Evolutionary conservation across 2,113 vertebrate genomes (phyloP).

Genomic region (Carettochelys insculpta): DNA sequence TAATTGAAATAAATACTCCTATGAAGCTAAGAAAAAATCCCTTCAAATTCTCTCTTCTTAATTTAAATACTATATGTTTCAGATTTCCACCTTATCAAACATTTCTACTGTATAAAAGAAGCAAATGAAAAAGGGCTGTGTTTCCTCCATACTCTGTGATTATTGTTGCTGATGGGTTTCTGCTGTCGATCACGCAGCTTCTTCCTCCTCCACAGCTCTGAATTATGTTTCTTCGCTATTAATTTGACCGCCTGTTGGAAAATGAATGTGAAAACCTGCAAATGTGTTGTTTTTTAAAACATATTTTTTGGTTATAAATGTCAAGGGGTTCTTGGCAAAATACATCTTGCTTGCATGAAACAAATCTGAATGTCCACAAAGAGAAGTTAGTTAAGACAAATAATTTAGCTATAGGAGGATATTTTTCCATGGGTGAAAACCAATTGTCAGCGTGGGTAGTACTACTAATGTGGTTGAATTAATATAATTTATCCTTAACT

Average conservation of each 20-base stretch:
- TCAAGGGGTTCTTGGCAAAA: conserved; percentile 23
- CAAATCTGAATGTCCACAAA: conserved; percentile 51
- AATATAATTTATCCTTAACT: conserved; percentile 56
- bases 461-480: conserved; percentile 55
- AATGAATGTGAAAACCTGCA: conserved; percentile 55
- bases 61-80: conserved; percentile 32
- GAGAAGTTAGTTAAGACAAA: conserved; percentile 45
- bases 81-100: background rate
- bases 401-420: conserved; percentile 59
- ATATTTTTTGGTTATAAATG: conserved; percentile 50
- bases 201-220: background rate
- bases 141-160: conserved; percentile 9
- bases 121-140: background rate
- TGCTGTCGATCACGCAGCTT: background rate
- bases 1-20: conserved; percentile 6
- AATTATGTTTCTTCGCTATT: background rate
- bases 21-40: background rate
- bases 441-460: conserved; percentile 20
- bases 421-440: conserved; percentile 47
- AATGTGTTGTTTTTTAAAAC: conserved; percentile 34
- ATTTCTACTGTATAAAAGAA: background rate
- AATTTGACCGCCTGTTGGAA: conserved; percentile 31
- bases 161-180: conserved; percentile 5
- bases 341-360: conserved; percentile 49
- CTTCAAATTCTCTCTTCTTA: background rate